Conservation (phyloP, 2,888 invertebrate genomes). For the Andrena praecox region DNA sequence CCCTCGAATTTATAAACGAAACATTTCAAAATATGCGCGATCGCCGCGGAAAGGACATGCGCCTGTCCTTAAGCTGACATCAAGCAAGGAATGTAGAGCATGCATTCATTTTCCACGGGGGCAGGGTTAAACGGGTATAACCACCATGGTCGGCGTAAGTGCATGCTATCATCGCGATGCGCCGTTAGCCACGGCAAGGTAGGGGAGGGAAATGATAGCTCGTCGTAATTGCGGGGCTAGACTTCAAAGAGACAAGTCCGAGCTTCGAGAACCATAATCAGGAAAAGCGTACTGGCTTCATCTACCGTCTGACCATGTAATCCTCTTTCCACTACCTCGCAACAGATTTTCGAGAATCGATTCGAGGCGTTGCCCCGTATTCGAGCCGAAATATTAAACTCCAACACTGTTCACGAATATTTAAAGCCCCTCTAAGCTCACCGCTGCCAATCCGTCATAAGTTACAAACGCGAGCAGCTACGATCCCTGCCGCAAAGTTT, state of each 20-base stretch:
- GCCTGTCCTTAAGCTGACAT: neutral
- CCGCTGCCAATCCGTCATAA: too few species aligned
- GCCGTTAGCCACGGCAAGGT: constrained; percentile 41
- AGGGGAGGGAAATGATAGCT: constrained; percentile 48
- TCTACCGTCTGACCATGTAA: neutral
- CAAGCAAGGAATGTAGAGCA: constrained; percentile 21
- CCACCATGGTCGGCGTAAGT: constrained; percentile 45
- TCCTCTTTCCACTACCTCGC: neutral
- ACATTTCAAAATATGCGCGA: too few species aligned
- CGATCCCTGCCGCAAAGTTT: too few species aligned
- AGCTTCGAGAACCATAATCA: constrained; percentile 36
- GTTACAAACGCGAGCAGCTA: too few species aligned
- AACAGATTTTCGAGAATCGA: neutral
- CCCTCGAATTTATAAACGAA: too few species aligned
- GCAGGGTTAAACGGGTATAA: constrained; percentile 53
- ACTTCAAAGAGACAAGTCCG: constrained; percentile 49
- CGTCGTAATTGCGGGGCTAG: constrained; percentile 41
- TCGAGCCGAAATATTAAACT: neutral
- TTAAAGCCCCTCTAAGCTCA: too few species aligned
- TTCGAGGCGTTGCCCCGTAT: neutral
- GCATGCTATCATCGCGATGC: constrained; percentile 54
- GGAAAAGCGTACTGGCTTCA: constrained; percentile 25
- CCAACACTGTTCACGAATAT: too few species aligned
- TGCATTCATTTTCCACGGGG: constrained; percentile 28
- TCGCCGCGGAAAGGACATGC: neutral